Evolutionary conservation across 2,888 invertebrate species (phyloP), one percentile per base, ranked within the genome.

Genomic region (Philereme vetulata): DNA sequence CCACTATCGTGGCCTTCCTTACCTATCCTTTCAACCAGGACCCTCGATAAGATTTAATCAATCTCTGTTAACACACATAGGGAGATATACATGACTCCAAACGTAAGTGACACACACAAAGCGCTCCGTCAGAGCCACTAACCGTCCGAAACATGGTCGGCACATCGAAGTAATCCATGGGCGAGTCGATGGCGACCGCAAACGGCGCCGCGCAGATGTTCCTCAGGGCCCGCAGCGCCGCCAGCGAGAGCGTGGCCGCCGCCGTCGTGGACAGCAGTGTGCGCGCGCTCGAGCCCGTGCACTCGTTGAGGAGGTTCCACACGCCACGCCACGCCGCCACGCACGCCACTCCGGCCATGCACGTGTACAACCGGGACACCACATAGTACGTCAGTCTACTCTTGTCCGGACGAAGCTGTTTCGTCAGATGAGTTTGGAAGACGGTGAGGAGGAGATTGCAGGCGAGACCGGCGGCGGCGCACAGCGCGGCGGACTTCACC

Each of bases 291-390:
- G 89, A 90, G 45, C 94, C 94, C 42, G 95, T 95, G 74, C 95
- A 94, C 79, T 94, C 90, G 78, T 97, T 97, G 74, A 97, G 92
- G 51, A 95, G 88, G 71, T 93, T 93, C 97, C 97, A 98, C 47
- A 95, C 94, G 1, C 97, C 97, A 6, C 97, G 93, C 97, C 97
- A 98, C 62, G 96, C 96, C 77, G 96, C 97, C 46, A 97, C 97
- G 82, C 97, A 97, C 65, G 96, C 95, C 72, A 96, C 93, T 6
- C 95, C 96, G 77, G 96, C 97, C 67, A 95, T 80, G 64, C 93
- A 93, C 11, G 97, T 97, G 82, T 97, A 97, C 35, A 95, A 68
- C 56, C 97, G 90, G 66, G 97, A 96, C 56, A 93, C 82, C 57
- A 94, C 81, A 76, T 96, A 96, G 83, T 94, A 97, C 51, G 94